Evolutionary conservation across 2,797 vertebrate species (phyloP), one percentile per base, ranked within the genome.

Genomic region (Myiotriccus ornatus): DNA sequence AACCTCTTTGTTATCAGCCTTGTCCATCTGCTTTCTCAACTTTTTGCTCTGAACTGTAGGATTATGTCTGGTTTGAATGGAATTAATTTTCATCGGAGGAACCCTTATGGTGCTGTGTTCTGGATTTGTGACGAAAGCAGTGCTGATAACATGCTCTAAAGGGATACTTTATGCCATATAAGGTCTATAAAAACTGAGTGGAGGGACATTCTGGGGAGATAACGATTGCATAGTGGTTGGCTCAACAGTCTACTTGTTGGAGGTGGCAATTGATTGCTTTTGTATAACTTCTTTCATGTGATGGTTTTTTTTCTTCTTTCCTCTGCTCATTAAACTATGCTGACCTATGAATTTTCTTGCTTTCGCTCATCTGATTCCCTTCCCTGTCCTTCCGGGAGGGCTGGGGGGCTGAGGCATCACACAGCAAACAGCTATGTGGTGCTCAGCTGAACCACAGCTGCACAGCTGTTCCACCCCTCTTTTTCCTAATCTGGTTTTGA

Each of bases 141-240:
- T 52, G 21, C 12, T 1, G 0, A 32, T 34, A 39, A 30, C 1
- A 0, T 57, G 37, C 21, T 65, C 65, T 19, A 46, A 35, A 27
- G 30, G 28, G 22, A 65, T 39, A 46, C 15, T 77, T 64, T 52
- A 27, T 16, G 23, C 12, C 14, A 30, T 39, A 25, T 21, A 65
- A 39, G 46, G 57, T 32, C 25, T 24, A 14, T 32, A 14, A n/a
- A 59, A 65, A 32, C 5, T 28, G 57, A 84, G 19, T 59, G 34
- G 15, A 71, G 34, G 46, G 12, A 34, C 15, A 78, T 53, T 46
- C 46, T 71, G 25, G 25, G 43, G 65, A 64, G 34, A 35, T 11
- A 44, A 17, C 13, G 49, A 34, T 30, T 34, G 22, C 10, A 27
- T 2, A 2, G 18, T 32, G 52, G 34, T n/a, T 64, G 73, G 44